phyloP scores from a whole-genome alignment of 2,888 invertebrate species.

The Dolomedes plantarius region DNA sequence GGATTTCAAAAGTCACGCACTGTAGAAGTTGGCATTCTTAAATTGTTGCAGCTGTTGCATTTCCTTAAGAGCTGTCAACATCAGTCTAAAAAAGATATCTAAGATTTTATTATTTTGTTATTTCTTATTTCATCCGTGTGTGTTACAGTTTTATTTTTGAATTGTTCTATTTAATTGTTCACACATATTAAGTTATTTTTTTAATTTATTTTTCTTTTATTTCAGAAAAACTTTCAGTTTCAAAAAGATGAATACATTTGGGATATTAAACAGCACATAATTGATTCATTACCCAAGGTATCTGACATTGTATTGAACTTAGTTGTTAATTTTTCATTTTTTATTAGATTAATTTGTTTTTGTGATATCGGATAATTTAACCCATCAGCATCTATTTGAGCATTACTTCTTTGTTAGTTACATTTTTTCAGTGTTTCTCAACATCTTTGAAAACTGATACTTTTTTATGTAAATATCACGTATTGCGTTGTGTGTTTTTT shows the following conservation, averaged over 20 bases:
- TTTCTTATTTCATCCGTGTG: neutral
- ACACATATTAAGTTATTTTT: neutral
- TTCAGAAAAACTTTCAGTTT: slow-evolving; percentile 97
- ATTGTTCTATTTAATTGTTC: neutral
- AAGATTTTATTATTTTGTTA: neutral
- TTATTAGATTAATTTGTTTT: no score
- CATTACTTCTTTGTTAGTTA: neutral
- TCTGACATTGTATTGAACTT: slow-evolving; percentile 56
- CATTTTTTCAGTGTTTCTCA: no score
- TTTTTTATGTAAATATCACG: no score
- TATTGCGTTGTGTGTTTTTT: no score
- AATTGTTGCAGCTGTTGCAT: neutral
- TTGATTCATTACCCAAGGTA: slow-evolving; percentile 97
- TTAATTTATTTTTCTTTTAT: slow-evolving; percentile 73
- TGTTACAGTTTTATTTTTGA: neutral
- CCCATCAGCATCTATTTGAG: no score
- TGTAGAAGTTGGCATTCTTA: no score
- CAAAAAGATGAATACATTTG: slow-evolving; percentile 97
- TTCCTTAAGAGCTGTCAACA: neutral
- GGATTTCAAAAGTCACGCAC: no score
- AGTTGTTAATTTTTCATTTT: neutral
- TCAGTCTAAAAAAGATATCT: neutral
- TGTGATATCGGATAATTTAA: neutral
- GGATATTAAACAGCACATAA: slow-evolving; percentile 98
- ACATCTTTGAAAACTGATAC: no score